A percentile compares a stretch with the other conserved stretches of the same genome.
These are phyloP conservation scores for Corapipo altera DNA, from an alignment of 2,113 vertebrate genomes.

Conservation along the genomic window DNA sequence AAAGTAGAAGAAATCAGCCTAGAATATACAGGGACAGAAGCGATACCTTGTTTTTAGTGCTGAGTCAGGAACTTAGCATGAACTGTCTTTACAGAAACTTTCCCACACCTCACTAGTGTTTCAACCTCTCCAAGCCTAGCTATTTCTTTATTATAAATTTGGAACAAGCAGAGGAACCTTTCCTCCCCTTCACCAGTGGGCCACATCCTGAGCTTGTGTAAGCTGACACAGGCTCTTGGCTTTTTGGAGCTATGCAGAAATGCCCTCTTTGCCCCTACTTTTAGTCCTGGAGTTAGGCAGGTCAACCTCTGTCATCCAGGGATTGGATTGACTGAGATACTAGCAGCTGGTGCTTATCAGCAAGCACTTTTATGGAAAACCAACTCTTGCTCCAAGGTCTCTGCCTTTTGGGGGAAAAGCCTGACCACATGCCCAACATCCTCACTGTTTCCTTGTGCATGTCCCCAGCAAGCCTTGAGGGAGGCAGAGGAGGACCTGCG, in stretches of 20 bases:
- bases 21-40: neutral
- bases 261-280: neutral
- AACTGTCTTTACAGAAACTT: neutral
- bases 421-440: neutral
- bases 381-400: neutral
- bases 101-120: neutral
- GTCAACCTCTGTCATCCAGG: neutral
- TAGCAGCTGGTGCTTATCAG: neutral
- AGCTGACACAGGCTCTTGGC: neutral
- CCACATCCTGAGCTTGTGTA: neutral
- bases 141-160: neutral
- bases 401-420: neutral
- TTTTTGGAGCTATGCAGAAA: neutral
- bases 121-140: neutral
- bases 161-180: neutral
- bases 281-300: neutral
- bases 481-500: conserved; percentile 86
- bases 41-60: neutral
- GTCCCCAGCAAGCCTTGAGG: conserved; percentile 78
- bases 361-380: neutral
- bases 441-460: neutral
- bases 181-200: neutral
- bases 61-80: neutral
- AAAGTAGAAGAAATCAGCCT: neutral
- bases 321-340: neutral